phyloP scores from a whole-genome alignment of 2,113 vertebrate species.

The Alouatta palliata region DNA sequence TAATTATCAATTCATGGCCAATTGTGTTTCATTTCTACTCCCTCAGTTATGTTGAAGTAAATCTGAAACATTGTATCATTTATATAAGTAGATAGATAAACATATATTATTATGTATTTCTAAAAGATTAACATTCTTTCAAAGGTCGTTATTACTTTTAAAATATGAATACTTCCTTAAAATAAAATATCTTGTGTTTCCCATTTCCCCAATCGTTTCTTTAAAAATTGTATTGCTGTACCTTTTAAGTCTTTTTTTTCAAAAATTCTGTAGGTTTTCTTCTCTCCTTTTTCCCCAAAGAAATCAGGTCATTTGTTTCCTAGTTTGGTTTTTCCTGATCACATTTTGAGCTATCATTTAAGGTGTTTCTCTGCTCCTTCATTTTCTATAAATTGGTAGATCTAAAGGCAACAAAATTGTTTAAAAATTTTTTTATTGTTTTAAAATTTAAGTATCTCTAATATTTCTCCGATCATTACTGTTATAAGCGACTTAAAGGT shows the following conservation, averaged over 20 bases:
- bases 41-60: conserved; percentile 22
- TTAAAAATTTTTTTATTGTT: background rate
- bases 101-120: background rate
- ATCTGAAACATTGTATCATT: background rate
- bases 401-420: background rate
- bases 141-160: background rate
- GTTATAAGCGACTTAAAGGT: background rate
- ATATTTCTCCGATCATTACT: conserved; percentile 16
- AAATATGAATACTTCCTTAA: conserved; percentile 11
- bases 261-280: background rate
- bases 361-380: background rate
- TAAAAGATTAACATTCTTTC: conserved; percentile 13
- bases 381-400: conserved; percentile 18
- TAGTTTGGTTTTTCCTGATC: background rate
- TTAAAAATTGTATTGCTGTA: background rate
- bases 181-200: conserved; percentile 11
- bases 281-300: background rate
- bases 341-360: background rate
- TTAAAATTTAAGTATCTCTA: background rate
- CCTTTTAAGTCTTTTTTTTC: background rate
- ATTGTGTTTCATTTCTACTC: background rate
- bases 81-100: background rate
- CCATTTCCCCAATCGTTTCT: background rate
- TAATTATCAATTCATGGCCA: background rate
- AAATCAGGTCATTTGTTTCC: background rate